Percentiles rank a stretch among this genome's conserved stretches.
phyloP scores from a whole-genome alignment of 2,888 invertebrate species.

The Callinectes sapidus region DNA sequence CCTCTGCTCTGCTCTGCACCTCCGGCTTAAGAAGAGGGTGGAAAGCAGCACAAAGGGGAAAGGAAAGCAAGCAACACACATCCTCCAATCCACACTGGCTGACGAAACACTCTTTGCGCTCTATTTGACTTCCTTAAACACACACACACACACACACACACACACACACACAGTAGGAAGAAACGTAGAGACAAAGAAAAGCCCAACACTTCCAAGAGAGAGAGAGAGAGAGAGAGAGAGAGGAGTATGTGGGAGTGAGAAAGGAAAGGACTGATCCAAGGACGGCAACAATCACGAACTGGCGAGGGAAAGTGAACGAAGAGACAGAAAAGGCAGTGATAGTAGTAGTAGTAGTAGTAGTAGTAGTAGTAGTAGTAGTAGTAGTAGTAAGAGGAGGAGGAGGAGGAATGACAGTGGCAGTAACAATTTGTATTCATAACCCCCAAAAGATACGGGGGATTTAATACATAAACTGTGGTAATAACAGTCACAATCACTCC shows the following conservation, averaged over 20 bases:
- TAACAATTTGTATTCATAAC: neutral
- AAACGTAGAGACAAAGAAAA: neutral
- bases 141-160: constrained; percentile 43
- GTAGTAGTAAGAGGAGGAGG: neutral
- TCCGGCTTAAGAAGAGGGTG: neutral
- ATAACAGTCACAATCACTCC: neutral
- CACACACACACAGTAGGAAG: neutral
- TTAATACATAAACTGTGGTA: neutral
- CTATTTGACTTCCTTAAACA: constrained; percentile 18
- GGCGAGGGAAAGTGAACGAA: neutral
- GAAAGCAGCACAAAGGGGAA: neutral
- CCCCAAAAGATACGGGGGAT: neutral
- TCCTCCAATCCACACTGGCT: neutral
- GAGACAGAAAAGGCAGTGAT: neutral
- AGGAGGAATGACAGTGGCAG: neutral
- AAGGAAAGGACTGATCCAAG: neutral
- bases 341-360: neutral
- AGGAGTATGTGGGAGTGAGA: neutral
- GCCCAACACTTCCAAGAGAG: neutral
- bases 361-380: neutral
- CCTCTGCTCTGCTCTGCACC: too few species aligned
- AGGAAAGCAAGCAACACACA: neutral
- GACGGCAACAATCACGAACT: neutral
- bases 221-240: constrained; percentile 42
- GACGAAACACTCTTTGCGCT: constrained; percentile 5